Evolutionary conservation across 1,140 invertebrate species (phyloP), one percentile per base, ranked within the genome.

Genomic region (Oryctes rhinoceros): DNA sequence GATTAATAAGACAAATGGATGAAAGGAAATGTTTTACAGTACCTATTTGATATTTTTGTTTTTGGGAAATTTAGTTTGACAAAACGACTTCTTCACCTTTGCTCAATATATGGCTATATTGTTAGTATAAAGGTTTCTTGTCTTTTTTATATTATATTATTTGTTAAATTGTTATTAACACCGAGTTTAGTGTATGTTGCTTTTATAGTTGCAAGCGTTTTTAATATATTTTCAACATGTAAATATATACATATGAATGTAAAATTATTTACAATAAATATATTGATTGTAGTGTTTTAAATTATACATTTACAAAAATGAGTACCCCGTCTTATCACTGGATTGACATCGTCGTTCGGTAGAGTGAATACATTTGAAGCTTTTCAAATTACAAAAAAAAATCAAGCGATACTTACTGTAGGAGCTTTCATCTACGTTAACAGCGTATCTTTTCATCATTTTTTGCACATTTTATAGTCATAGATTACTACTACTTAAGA

Each of bases 81-180:
- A 49, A 71, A 79, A 80, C 47, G 24, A 71, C 10, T 67, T 9
- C 47, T 47, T 80, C 81, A 84, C 85, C 85, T 87, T 87, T 85
- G 83, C 86, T 86, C 86, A 87, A 86, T 87, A 86, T 87, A 86
- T 85, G 24, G 62, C 65, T 85, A 87, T 87, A 86, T 85, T 85
- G 84, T 81, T 79, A 81, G 82, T 83, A 82, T 84, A 71, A 86
- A 86, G 85, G 85, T 85, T 81, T 81, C 81, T 81, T 79, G 78
- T 81, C 80, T 80, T 81, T 79, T 80, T 81, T 77, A 39, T 80
- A 80, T 78, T 80, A 79, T 81, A 30, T 75, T 39, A 79, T 71
- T 79, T 79, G 76, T 80, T 81, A 80, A 80, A 79, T 78, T 81
- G 81, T 82, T 75, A 75, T 75, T 75, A 75, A 74, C 48, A 78